Evolutionary conservation across 2,888 invertebrate genomes (phyloP).

Genomic region (Scrobipalpa atriplicella): DNA sequence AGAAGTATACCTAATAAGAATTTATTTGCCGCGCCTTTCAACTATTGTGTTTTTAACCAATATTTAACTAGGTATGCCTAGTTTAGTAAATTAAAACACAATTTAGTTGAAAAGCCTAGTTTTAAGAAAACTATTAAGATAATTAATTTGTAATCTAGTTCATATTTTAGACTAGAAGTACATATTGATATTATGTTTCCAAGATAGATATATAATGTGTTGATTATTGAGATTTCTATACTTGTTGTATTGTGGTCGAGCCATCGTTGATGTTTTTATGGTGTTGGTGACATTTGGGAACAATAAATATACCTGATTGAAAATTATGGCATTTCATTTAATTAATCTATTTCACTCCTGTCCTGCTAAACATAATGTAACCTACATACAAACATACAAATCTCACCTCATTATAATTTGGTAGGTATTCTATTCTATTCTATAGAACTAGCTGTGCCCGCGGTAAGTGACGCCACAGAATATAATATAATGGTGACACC

Average conservation of each 20-base stretch:
- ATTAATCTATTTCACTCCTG: not conserved
- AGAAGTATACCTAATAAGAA: no score
- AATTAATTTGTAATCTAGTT: not conserved
- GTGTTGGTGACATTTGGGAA: conserved; percentile 26
- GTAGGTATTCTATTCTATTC: no score
- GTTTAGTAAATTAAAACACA: not conserved
- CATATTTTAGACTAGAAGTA: not conserved
- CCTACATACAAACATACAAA: no score
- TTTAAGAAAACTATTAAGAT: not conserved
- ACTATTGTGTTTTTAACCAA: not conserved
- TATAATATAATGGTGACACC: no score
- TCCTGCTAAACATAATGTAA: no score
- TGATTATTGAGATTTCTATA: conserved; percentile 35
- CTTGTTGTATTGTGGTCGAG: conserved; percentile 19
- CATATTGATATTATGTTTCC: not conserved
- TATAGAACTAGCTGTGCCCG: no score
- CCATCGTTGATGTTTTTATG: conserved; percentile 10
- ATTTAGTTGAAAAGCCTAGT: not conserved
- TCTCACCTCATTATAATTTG: no score
- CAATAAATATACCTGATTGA: conserved; percentile 24
- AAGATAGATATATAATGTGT: conserved; percentile 34
- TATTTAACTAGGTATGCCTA: not conserved
- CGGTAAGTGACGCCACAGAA: no score
- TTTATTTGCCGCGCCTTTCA: not conserved
- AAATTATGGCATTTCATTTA: conserved; percentile 1